Percentiles rank a stretch among this genome's conserved stretches.
Conservation (phyloP, 2,888 invertebrate species). For the Drosophila anceps region DNA sequence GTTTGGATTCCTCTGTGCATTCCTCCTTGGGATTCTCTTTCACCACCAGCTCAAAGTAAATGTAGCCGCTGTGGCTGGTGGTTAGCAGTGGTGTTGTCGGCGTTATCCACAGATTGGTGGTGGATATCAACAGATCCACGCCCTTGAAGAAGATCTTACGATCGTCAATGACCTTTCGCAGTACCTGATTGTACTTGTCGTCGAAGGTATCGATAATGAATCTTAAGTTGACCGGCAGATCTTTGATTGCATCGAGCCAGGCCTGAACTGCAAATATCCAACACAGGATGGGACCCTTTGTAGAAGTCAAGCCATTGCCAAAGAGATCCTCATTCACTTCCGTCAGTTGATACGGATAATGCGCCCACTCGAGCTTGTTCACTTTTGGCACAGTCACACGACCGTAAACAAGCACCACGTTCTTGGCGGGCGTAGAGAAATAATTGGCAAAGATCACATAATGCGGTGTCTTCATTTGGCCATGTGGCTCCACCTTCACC, state of each 20-base stretch:
- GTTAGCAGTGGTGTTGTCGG: conserved; percentile 34
- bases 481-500: conserved; percentile 16
- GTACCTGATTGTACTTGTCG: background rate
- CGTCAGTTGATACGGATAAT: conserved; percentile 40
- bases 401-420: conserved; percentile 53
- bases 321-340: conserved; percentile 4
- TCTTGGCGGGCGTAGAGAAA: conserved; percentile 51
- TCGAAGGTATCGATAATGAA: conserved; percentile 40
- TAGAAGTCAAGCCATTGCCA: conserved; percentile 42
- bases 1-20: fast-evolving
- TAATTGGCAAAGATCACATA: conserved; percentile 53
- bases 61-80: conserved; percentile 41
- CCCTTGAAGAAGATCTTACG: conserved; percentile 34
- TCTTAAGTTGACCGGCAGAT: conserved; percentile 50
- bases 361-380: conserved; percentile 13
- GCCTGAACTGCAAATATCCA: conserved; percentile 49
- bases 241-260: conserved; percentile 23
- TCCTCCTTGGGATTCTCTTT: background rate
- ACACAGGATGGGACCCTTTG: conserved; percentile 47
- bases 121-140: conserved; percentile 46
- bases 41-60: conserved; percentile 49
- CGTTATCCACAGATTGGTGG: conserved; percentile 51
- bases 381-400: conserved; percentile 37
- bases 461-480: background rate
- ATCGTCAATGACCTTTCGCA: conserved; percentile 21